phyloP scores from a whole-genome alignment of 2,113 vertebrate species.

The Cygnus buccinator region DNA sequence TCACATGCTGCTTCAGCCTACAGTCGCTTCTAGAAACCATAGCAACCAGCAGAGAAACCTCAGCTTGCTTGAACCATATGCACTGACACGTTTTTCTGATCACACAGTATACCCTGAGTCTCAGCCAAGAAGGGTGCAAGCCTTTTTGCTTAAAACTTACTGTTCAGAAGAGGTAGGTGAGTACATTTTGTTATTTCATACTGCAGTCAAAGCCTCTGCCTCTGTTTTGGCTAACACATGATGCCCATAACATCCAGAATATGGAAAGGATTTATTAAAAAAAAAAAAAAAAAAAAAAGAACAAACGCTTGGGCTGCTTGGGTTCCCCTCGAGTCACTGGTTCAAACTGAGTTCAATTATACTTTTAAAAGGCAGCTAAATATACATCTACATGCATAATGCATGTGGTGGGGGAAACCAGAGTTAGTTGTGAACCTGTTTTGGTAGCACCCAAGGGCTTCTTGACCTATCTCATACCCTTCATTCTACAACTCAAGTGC shows the following conservation, averaged over 20 bases:
- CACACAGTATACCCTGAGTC: neutral
- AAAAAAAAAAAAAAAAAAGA: no score
- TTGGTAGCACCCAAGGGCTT: neutral
- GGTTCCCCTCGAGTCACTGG: neutral
- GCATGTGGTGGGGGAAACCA: neutral
- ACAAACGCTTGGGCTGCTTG: no score
- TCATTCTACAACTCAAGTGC: neutral
- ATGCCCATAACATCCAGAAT: neutral
- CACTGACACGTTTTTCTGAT: neutral
- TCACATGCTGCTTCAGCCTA: neutral
- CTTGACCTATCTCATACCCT: neutral
- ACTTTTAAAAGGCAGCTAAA: neutral
- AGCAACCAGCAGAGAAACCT: conserved; percentile 8
- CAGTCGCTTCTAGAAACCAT: neutral
- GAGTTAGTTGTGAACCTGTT: neutral
- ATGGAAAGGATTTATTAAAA: neutral
- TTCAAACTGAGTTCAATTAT: neutral
- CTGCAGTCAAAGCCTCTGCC: neutral
- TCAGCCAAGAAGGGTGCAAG: neutral
- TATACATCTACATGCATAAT: accelerated
- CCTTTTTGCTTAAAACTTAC: neutral
- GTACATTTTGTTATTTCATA: neutral
- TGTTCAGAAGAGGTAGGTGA: neutral
- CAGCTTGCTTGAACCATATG: neutral
- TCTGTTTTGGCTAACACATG: neutral